Conservation (phyloP, 2,113 vertebrate species). For the Protobothrops mucrosquamatus region DNA sequence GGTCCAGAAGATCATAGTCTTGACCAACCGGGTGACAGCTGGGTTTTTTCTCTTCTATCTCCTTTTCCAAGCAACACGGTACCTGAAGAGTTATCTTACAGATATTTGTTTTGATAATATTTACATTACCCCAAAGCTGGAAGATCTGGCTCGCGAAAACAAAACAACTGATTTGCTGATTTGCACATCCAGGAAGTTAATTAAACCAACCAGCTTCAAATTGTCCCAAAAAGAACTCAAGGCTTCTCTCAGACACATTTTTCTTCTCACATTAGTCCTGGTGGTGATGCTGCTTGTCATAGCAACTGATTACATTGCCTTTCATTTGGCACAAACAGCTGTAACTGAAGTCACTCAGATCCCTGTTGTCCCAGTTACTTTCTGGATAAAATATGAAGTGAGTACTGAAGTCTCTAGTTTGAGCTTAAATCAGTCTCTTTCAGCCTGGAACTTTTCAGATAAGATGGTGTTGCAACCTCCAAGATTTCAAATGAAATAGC, state of each 20-base stretch:
- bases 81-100: slow-evolving; percentile 83
- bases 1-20: slow-evolving; percentile 45
- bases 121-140: slow-evolving; percentile 70
- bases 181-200: slow-evolving; percentile 56
- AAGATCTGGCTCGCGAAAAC: slow-evolving; percentile 38
- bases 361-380: slow-evolving; percentile 67
- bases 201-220: slow-evolving; percentile 57
- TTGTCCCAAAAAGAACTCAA: slow-evolving; percentile 75
- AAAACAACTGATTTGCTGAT: slow-evolving; percentile 45
- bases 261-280: slow-evolving; percentile 74
- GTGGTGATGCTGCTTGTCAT: slow-evolving; percentile 66
- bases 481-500: not conserved
- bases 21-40: slow-evolving; percentile 73
- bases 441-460: not conserved
- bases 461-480: not conserved
- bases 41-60: slow-evolving; percentile 74
- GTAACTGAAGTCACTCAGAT: slow-evolving; percentile 74
- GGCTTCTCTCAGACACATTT: slow-evolving; percentile 67
- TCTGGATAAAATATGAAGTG: slow-evolving; percentile 78
- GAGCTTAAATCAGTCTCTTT: not conserved
- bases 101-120: slow-evolving; percentile 82
- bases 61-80: slow-evolving; percentile 73
- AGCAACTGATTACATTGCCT: slow-evolving; percentile 75
- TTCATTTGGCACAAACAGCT: slow-evolving; percentile 66
- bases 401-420: slow-evolving; percentile 13